Conservation (phyloP, 2,113 vertebrate species). For the Alosa alosa region DNA sequence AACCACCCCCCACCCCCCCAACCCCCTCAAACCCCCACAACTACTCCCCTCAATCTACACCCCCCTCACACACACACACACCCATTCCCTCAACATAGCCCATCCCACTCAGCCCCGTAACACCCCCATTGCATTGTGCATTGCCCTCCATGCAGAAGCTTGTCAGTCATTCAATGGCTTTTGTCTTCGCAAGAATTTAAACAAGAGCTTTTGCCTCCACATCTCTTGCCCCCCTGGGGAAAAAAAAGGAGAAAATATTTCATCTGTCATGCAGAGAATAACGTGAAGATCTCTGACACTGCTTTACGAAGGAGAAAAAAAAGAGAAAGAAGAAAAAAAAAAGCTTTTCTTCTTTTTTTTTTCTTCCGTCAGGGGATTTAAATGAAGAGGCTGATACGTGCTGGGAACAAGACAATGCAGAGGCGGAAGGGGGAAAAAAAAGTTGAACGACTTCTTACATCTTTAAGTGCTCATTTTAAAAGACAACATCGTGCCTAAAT, state of each 20-base stretch:
- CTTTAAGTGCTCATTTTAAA: constrained; percentile 45
- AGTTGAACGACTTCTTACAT: constrained; percentile 36
- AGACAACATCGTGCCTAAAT: constrained; percentile 24
- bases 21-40: constrained; percentile 38
- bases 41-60: constrained; percentile 4
- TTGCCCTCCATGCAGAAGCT: constrained; percentile 55
- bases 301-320: neutral
- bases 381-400: constrained; percentile 7
- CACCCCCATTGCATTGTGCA: constrained; percentile 31
- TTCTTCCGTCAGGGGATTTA: neutral
- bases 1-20: neutral
- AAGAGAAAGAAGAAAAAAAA: constrained; percentile 23
- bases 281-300: constrained; percentile 30
- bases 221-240: constrained; percentile 39
- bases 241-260: constrained; percentile 48
- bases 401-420: neutral
- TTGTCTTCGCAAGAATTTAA: constrained; percentile 57
- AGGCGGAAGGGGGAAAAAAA: constrained; percentile 9
- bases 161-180: constrained; percentile 65
- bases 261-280: constrained; percentile 53
- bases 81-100: neutral
- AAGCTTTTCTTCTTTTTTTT: constrained; percentile 19
- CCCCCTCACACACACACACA: constrained; percentile 29
- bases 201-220: constrained; percentile 50
- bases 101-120: constrained; percentile 31